These are phyloP conservation scores for Phrynocephalus guinanensis DNA, from an alignment of 2,797 vertebrate genomes.

Conservation along the genomic window DNA sequence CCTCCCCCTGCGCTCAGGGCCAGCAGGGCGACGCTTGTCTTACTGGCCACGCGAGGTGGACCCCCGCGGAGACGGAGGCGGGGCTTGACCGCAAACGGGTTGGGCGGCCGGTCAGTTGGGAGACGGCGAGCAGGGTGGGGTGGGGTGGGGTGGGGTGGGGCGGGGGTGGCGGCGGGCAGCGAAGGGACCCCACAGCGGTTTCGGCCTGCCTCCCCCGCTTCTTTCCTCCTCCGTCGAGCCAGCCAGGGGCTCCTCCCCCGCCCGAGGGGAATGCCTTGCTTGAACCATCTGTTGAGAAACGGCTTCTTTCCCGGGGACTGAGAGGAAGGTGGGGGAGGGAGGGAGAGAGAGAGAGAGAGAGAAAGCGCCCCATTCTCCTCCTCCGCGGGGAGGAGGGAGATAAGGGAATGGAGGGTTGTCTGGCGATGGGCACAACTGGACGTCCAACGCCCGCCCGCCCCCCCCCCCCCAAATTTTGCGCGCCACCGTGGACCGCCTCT, in stretches of 20 bases:
- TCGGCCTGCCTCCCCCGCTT: slow-evolving; percentile 27
- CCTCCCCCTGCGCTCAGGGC: background rate
- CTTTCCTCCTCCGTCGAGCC: background rate
- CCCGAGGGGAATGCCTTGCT: slow-evolving; percentile 65
- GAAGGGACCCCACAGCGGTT: slow-evolving; percentile 36
- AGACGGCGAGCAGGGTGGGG: too few species aligned
- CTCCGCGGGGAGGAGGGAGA: background rate
- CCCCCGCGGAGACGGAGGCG: slow-evolving; percentile 37
- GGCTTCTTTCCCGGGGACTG: slow-evolving; percentile 48
- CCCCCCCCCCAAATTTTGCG: background rate
- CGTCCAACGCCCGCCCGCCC: too few species aligned
- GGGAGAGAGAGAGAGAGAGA: background rate
- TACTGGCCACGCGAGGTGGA: background rate
- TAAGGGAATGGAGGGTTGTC: background rate
- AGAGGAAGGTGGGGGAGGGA: background rate
- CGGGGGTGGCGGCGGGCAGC: background rate
- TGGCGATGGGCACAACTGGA: background rate
- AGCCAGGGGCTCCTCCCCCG: slow-evolving; percentile 33
- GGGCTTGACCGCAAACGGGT: background rate
- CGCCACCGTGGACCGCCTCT: background rate
- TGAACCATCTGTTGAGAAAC: slow-evolving; percentile 78
- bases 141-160: too few species aligned
- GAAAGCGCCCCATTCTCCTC: background rate
- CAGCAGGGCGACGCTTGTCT: background rate
- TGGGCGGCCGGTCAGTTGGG: background rate